Base-by-base conservation (phyloP, 2,113 vertebrate genomes). In the Oreocharis arfaki region DNA sequence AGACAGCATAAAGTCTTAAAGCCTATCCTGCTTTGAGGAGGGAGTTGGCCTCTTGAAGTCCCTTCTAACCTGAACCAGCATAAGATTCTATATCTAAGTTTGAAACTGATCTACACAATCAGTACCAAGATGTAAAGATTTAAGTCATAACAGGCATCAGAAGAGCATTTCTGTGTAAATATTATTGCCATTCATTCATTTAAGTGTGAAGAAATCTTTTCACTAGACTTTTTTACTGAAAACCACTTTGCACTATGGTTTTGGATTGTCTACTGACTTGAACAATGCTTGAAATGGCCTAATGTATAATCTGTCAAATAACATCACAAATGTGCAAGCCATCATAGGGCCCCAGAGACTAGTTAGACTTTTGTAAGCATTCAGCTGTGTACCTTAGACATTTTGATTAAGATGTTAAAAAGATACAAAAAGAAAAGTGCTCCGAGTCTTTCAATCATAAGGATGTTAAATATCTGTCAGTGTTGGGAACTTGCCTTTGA, bases 331-430 rank as follows among this genome's bases (percentile, higher is more conserved):
- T 33, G 70, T 84, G 65, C 74, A 91, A 95, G 84, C 41, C 74
- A 90, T 94, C 84, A 87, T 71, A 87, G 65, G 65, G 41, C 90
- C 57, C 87, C 53, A 75, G 92, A 82, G 93, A 84, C 90, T 65
- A 87, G 90, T 78, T 87, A 95, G 90, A 79, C 44, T 94, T 96
- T 78, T 79, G 81, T 78, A 94, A 95, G 90, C 84, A 79, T 93
- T 94, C 95, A 95, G 93, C 95, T 96, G 84, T 87, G 75, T 89
- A 94, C 70, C 84, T 94, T 47, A 93, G 93, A 95, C 84, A 71
- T 93, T 93, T 93, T 93, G 90, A 96, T 94, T 94, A 95, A 67
- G 81, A 95, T 2, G 0, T 80, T 89, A 85, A 89, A 95, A 96
- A 96, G 77, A 89, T 47, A 82, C 47, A 87, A 95, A 90, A 93